phyloP scores from a whole-genome alignment of 1,140 invertebrate species.

The Lepidurus apus region DNA sequence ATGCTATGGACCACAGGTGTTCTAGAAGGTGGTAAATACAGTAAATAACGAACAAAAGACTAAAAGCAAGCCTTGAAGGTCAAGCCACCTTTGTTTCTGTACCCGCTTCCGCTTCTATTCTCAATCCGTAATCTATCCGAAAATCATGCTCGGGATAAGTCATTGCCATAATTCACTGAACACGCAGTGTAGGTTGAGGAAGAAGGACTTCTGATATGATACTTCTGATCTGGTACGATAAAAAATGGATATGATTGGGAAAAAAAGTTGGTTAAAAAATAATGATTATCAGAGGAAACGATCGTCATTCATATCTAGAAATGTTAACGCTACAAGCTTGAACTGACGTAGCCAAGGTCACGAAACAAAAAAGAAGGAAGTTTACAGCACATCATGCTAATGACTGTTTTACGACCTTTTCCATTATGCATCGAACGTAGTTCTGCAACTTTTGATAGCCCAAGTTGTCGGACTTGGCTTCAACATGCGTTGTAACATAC shows the following conservation, averaged over 20 bases:
- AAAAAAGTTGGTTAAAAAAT: neutral
- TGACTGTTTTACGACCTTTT: neutral
- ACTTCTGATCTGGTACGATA: neutral
- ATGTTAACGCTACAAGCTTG: neutral
- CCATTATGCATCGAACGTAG: constrained; percentile 13
- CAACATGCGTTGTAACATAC: neutral
- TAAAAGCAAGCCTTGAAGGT: too few relatives aligned
- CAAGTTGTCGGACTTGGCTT: neutral
- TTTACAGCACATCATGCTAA: constrained; percentile 9
- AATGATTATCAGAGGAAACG: neutral
- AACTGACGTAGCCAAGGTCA: neutral
- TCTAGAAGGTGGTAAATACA: too few relatives aligned
- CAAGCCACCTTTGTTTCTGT: too few relatives aligned
- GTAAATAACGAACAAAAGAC: too few relatives aligned
- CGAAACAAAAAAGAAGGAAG: neutral
- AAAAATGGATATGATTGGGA: neutral
- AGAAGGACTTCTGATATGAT: too few relatives aligned
- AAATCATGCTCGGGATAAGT: too few relatives aligned
- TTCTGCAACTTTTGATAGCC: neutral
- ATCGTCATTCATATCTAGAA: neutral
- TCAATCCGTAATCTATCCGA: too few relatives aligned
- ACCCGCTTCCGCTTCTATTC: too few relatives aligned
- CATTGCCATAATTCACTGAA: too few relatives aligned
- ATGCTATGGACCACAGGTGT: too few relatives aligned
- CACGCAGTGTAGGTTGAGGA: too few relatives aligned